Percentiles rank a stretch among this genome's conserved stretches.
These are phyloP conservation scores for Lydus trimaculatus DNA, from an alignment of 2,888 invertebrate species.

Conservation along the genomic window DNA sequence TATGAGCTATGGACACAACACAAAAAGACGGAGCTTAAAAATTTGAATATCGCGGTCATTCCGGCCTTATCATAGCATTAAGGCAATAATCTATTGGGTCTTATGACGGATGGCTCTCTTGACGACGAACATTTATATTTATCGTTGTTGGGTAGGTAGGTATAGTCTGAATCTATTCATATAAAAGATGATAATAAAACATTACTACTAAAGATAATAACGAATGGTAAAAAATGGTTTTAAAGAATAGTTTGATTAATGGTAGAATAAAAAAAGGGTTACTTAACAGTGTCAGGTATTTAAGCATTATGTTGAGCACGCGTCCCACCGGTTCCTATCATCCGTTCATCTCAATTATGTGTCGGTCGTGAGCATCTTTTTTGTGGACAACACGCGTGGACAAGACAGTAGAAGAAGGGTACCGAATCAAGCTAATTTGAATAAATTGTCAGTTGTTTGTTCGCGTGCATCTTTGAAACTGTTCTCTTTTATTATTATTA, in stretches of 20 bases:
- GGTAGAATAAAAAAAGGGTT: conserved; percentile 40
- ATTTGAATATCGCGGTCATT: conserved; percentile 64
- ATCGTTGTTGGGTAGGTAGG: conserved; percentile 5
- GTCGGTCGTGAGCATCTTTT: conserved; percentile 44
- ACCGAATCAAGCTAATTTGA: neutral
- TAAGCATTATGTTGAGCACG: conserved; percentile 48
- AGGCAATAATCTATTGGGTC: conserved; percentile 58
- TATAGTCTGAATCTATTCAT: conserved; percentile 14
- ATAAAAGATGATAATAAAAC: conserved; percentile 21
- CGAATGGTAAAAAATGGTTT: neutral
- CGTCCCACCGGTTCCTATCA: conserved; percentile 53
- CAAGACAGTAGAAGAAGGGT: conserved; percentile 37
- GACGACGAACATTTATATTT: neutral
- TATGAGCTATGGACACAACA: conserved; percentile 55
- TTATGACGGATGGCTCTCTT: conserved; percentile 55
- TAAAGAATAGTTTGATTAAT: conserved; percentile 45
- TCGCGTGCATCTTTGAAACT: neutral
- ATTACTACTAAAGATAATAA: neutral
- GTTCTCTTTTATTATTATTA: neutral
- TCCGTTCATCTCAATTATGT: conserved; percentile 52
- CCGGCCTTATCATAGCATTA: conserved; percentile 60
- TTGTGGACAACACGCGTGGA: conserved; percentile 41
- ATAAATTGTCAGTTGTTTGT: neutral
- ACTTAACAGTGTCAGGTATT: conserved; percentile 45
- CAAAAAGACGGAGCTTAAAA: conserved; percentile 61